phyloP scores from a whole-genome alignment of 2,888 invertebrate genomes.

The Hipparchia sbordonii region DNA sequence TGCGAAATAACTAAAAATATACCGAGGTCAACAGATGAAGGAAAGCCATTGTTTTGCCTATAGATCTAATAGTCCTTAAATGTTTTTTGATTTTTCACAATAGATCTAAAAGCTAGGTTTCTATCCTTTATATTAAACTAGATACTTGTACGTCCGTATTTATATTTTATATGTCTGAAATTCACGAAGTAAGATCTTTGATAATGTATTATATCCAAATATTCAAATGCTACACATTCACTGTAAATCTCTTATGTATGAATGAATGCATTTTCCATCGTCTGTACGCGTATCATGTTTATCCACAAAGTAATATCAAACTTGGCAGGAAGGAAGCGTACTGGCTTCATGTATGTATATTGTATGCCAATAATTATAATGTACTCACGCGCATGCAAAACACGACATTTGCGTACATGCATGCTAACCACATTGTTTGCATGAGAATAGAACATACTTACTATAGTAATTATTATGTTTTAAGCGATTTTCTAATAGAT shows the following conservation, averaged over 20 bases:
- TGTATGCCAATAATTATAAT: conserved; percentile 20
- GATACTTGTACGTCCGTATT: no score
- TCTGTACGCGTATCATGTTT: not conserved
- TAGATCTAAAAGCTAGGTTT: no score
- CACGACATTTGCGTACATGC: conserved; percentile 11
- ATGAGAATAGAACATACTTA: conserved; percentile 1
- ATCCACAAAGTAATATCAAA: conserved; percentile 16
- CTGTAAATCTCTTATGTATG: not conserved
- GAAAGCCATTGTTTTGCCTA: no score
- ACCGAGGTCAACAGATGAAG: no score
- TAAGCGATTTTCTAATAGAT: not conserved
- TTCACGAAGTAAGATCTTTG: not conserved
- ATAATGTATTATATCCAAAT: not conserved
- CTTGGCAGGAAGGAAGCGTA: conserved; percentile 29
- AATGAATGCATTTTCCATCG: not conserved
- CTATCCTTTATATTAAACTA: no score
- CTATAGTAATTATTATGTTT: conserved; percentile 6
- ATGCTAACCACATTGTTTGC: conserved; percentile 24
- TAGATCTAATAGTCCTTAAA: no score
- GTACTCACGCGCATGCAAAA: conserved; percentile 19
- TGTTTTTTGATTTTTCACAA: no score
- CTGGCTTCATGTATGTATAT: conserved; percentile 24
- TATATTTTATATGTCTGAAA: no score
- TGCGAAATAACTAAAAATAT: not conserved
- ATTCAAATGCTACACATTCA: not conserved